Evolutionary conservation across 1,140 invertebrate species (phyloP), one percentile per base, ranked within the genome.

Genomic region (Papilio machaon): DNA sequence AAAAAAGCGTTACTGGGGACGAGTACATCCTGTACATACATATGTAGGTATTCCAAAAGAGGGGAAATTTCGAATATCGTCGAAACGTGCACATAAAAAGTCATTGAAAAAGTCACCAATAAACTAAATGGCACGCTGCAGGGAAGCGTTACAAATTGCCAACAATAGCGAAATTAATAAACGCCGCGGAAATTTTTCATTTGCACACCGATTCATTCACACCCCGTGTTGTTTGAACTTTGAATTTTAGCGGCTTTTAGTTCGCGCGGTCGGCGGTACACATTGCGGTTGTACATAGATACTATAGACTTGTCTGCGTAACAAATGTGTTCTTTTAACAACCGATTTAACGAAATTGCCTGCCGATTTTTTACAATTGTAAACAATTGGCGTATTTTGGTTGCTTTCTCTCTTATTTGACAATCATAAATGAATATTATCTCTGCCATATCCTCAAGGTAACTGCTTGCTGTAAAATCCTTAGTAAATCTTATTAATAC

Each of bases 141-240:
- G 54, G 84, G 82, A 81, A 86, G 78, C 88, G 86, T 85, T 82
- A 82, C 86, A 89, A 91, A 92, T 93, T 90, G 87, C 85, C 85
- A 90, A 92, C 90, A 92, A 91, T 89, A 91, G 90, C 87, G 82
- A 90, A 87, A 88, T 88, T 88, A 91, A 91, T 90, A 91, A 91
- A 90, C 89, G 86, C 81, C 82, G 83, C 82, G 85, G 88, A 89
- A 90, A 88, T 90, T 92, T 92, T 92, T 92, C 91, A 91, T 91
- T 92, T 90, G 87, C 85, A 86, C 90, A 83, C 82, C 86, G 89
- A 86, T 92, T 91, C 88, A 85, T 60, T 73, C 76, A 86, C 86
- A 86, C 84, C 89, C 82, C 80, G 84, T 89, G 90, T 90, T 90
- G 23, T 67, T 67, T 67, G 64, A 85, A 90, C 87, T 90, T 91